These are phyloP conservation scores for Aricia artaxerxes DNA, from an alignment of 2,888 invertebrate species.

Conservation along the genomic window DNA sequence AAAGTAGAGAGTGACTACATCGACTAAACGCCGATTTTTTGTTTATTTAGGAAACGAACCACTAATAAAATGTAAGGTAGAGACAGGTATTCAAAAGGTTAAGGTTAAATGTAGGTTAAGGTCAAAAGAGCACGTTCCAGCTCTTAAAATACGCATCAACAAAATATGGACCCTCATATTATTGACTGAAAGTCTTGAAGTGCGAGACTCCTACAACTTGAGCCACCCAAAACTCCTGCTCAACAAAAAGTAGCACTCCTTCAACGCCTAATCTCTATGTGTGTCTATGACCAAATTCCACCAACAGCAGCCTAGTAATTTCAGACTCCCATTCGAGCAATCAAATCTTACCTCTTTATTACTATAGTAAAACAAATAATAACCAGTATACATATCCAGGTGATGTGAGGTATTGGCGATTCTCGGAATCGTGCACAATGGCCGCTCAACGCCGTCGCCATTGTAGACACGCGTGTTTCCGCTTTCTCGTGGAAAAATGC, in stretches of 20 bases:
- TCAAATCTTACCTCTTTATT: too few relatives aligned
- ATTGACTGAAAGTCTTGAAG: neutral
- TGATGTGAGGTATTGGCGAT: slow-evolving; percentile 50
- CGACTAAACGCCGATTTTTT: neutral
- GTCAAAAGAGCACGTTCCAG: neutral
- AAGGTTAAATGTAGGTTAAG: neutral
- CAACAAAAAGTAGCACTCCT: neutral
- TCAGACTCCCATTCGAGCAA: too few relatives aligned
- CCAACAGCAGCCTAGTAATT: too few relatives aligned
- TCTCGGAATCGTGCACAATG: slow-evolving; percentile 71
- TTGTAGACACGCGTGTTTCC: slow-evolving; percentile 77
- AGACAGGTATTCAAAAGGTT: neutral
- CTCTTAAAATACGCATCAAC: neutral
- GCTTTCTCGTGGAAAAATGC: slow-evolving; percentile 79
- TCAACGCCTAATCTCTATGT: neutral
- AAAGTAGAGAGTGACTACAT: neutral
- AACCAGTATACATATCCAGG: neutral
- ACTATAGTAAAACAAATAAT: too few relatives aligned
- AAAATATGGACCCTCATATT: neutral
- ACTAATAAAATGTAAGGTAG: too few relatives aligned
- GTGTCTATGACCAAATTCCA: too few relatives aligned
- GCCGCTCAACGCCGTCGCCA: slow-evolving; percentile 62
- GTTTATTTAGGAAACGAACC: neutral
- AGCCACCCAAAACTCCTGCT: neutral
- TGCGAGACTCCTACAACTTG: neutral